Percentiles rank a stretch among this genome's conserved stretches.
These are phyloP conservation scores for Leistus spinibarbis DNA, from an alignment of 2,888 invertebrate genomes.

Conservation along the genomic window DNA sequence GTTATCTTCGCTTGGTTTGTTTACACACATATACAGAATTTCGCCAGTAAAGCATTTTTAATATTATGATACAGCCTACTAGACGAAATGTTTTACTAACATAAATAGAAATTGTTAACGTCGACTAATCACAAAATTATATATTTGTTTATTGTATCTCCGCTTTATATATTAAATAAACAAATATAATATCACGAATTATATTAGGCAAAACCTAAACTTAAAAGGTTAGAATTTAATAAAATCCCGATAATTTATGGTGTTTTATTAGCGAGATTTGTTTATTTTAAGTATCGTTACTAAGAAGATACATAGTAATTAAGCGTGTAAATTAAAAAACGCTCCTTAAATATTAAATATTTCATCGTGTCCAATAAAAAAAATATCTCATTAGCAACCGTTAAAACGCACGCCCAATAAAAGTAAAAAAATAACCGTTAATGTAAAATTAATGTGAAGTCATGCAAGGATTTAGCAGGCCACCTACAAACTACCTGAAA, in stretches of 20 bases:
- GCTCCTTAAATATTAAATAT: not conserved
- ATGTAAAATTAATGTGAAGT: constrained; percentile 3
- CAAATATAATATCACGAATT: too few species aligned
- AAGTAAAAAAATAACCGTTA: not conserved
- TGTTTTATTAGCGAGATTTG: not conserved
- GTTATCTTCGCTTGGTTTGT: not conserved
- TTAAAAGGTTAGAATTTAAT: too few species aligned
- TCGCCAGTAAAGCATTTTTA: not conserved
- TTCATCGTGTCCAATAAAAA: not conserved
- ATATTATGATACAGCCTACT: not conserved
- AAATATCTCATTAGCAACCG: constrained; percentile 3
- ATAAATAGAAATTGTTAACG: not conserved
- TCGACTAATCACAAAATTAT: not conserved
- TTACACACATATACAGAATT: not conserved
- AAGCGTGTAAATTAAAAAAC: not conserved
- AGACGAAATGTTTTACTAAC: not conserved
- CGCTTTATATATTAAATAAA: too few species aligned
- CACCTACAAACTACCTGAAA: not conserved
- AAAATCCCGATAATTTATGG: not conserved
- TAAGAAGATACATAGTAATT: not conserved
- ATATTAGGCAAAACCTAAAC: too few species aligned
- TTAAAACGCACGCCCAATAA: not conserved
- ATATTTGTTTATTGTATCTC: not conserved
- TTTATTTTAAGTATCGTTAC: not conserved
- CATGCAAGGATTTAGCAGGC: not conserved